A percentile compares a stretch with the other conserved stretches of the same genome.
phyloP scores from a whole-genome alignment of 2,113 vertebrate genomes.

The Scomber scombrus region DNA sequence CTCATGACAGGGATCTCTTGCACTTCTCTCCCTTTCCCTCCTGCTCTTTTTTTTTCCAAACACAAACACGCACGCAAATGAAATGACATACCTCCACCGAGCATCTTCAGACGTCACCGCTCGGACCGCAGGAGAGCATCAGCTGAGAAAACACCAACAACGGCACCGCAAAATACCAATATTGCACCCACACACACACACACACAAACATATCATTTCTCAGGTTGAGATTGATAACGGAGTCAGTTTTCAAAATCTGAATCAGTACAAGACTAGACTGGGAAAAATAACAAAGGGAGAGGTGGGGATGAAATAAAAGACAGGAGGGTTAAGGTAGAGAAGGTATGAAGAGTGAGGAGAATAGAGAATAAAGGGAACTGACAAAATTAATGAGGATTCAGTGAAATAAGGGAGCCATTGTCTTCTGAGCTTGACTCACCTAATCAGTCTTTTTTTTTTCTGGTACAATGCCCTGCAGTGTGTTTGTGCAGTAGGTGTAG shows the following conservation, averaged over 20 bases:
- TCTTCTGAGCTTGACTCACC: constrained; percentile 37
- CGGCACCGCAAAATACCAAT: not conserved
- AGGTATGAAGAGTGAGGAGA: not conserved
- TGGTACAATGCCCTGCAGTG: constrained; percentile 18
- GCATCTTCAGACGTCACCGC: constrained; percentile 24
- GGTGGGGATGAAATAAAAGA: not conserved
- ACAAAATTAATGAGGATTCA: constrained; percentile 12
- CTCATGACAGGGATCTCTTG: not conserved
- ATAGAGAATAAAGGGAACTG: constrained; percentile 1
- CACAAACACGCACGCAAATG: not conserved
- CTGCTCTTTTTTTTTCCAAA: not conserved
- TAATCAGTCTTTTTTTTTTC: constrained; percentile 25
- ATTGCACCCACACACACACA: not conserved
- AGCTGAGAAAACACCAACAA: constrained; percentile 3
- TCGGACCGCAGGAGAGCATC: constrained; percentile 16
- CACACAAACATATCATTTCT: not conserved
- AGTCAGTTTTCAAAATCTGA: not conserved
- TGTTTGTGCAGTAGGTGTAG: constrained; percentile 57
- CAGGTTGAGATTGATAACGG: not conserved
- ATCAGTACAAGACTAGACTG: not conserved
- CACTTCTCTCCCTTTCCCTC: too few species aligned
- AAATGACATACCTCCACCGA: not conserved
- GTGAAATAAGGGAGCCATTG: constrained; percentile 39
- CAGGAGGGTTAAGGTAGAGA: too few species aligned
- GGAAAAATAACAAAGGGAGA: not conserved